phyloP scores from a whole-genome alignment of 2,888 invertebrate genomes.

The Epirrita christyi region DNA sequence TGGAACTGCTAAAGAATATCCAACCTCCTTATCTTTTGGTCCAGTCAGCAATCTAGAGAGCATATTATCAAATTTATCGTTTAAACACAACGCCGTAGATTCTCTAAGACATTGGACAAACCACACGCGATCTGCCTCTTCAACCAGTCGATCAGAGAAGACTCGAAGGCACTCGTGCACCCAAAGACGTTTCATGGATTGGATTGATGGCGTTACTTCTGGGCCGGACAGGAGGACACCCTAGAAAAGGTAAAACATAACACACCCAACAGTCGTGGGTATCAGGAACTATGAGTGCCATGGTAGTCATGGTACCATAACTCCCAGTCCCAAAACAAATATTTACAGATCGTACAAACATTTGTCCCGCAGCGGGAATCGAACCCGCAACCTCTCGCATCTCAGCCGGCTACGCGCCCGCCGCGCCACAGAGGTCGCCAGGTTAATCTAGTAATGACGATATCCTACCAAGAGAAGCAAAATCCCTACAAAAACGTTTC shows the following conservation, averaged over 20 bases:
- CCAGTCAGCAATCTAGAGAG: slow-evolving; percentile 86
- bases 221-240: slow-evolving; percentile 96
- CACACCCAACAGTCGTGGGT: too few relatives aligned
- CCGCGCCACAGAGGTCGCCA: too few relatives aligned
- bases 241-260: slow-evolving; percentile 70
- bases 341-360: too few relatives aligned
- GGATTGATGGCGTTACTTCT: slow-evolving; percentile 94
- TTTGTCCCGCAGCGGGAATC: too few relatives aligned
- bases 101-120: slow-evolving; percentile 88
- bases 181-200: slow-evolving; percentile 96
- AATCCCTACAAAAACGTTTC: too few relatives aligned
- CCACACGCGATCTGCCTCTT: slow-evolving; percentile 93
- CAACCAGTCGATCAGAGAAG: slow-evolving; percentile 95
- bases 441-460: too few relatives aligned
- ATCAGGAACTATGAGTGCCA: too few relatives aligned
- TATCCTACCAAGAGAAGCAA: too few relatives aligned
- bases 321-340: too few relatives aligned
- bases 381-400: too few relatives aligned
- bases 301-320: too few relatives aligned
- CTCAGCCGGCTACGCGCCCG: too few relatives aligned
- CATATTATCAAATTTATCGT: slow-evolving; percentile 88
- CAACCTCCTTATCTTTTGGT: slow-evolving; percentile 51
- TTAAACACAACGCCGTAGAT: slow-evolving; percentile 85
- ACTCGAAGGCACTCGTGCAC: slow-evolving; percentile 97
- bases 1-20: background rate